Conservation (phyloP, 1,140 invertebrate species). For the Leptestheria dahalacensis region DNA sequence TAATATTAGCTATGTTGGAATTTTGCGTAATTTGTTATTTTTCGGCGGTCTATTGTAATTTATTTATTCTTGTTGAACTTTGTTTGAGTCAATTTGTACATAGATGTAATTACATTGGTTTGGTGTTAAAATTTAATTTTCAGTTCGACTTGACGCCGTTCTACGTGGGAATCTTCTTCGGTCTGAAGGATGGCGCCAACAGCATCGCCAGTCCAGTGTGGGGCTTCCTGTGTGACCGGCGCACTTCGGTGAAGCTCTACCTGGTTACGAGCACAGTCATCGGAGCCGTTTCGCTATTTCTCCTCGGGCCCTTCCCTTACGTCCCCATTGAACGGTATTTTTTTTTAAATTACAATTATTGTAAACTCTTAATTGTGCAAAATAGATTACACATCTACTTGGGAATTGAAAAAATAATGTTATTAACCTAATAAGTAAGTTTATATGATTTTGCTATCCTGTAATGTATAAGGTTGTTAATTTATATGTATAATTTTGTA, state of each 20-base stretch:
- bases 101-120: constrained; percentile 5
- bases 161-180: constrained; percentile 24
- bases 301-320: constrained; percentile 24
- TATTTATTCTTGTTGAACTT: background rate
- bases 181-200: constrained; percentile 25
- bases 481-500: no score
- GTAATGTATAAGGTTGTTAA: no score
- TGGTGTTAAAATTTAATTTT: constrained; percentile 2
- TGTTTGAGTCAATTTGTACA: background rate
- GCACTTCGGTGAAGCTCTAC: constrained; percentile 20
- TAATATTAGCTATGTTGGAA: background rate
- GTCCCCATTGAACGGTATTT: constrained; percentile 20
- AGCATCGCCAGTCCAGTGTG: constrained; percentile 25
- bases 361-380: no score
- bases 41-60: background rate
- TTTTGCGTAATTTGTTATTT: background rate
- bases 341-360: background rate
- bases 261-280: constrained; percentile 21
- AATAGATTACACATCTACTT: no score
- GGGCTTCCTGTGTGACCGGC: constrained; percentile 24
- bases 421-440: no score
- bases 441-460: no score
- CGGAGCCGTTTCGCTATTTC: constrained; percentile 22
- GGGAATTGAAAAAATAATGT: no score
- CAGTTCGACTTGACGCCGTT: constrained; percentile 22